Conservation (phyloP, 1,140 invertebrate genomes). For the Ostrea denselamellosa region DNA sequence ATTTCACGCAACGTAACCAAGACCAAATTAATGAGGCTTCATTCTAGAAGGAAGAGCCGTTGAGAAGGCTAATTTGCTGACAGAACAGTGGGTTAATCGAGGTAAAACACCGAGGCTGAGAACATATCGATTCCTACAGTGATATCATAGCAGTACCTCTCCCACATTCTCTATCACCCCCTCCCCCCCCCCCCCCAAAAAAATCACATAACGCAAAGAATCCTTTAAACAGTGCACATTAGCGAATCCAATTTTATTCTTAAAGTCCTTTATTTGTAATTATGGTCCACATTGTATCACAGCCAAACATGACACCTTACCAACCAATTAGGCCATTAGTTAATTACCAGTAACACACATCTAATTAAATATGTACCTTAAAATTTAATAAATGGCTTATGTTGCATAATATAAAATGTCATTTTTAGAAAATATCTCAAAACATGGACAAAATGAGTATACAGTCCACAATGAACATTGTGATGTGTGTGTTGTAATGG, state of each 20-base stretch:
- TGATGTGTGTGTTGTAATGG: background rate
- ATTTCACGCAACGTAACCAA: slow-evolving; percentile 25
- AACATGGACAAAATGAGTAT: background rate
- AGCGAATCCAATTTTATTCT: too few relatives aligned
- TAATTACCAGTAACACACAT: too few relatives aligned
- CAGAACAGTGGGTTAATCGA: slow-evolving; percentile 25
- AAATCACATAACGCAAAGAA: background rate
- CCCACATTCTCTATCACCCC: too few relatives aligned
- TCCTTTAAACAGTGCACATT: background rate
- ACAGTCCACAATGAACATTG: background rate
- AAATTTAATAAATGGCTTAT: too few relatives aligned
- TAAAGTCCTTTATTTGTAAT: too few relatives aligned
- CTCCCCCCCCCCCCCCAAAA: background rate
- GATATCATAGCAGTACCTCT: background rate
- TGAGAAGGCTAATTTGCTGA: slow-evolving; percentile 27
- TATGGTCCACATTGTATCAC: too few relatives aligned
- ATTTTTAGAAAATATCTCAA: background rate
- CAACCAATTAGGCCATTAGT: too few relatives aligned
- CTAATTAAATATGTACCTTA: too few relatives aligned
- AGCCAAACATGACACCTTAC: too few relatives aligned
- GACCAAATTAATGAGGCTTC: slow-evolving; percentile 28
- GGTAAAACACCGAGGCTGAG: background rate
- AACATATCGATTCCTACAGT: background rate
- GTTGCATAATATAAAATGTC: too few relatives aligned
- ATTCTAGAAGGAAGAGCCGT: slow-evolving; percentile 25